A percentile compares a stretch with the other conserved stretches of the same genome.
These are phyloP conservation scores for Ceratosolen solmsi DNA, from an alignment of 1,140 invertebrate species.

Conservation along the genomic window DNA sequence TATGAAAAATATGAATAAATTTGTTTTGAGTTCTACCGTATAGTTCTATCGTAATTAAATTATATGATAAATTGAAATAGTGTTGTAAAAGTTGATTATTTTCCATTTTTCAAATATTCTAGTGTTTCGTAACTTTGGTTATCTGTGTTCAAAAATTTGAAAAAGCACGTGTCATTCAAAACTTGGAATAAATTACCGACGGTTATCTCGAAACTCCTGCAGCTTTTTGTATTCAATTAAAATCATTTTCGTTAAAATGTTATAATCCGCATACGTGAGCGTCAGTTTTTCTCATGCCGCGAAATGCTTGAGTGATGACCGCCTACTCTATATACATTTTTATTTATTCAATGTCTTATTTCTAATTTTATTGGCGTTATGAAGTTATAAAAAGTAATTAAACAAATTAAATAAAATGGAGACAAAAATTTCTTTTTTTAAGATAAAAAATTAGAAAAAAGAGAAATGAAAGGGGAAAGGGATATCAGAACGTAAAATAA, in stretches of 20 bases:
- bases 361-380: too few relatives aligned
- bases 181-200: background rate
- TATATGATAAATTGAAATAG: too few relatives aligned
- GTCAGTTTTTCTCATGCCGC: constrained; percentile 35
- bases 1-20: too few relatives aligned
- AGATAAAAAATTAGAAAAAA: too few relatives aligned
- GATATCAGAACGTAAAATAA: too few relatives aligned
- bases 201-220: constrained; percentile 22
- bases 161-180: constrained; percentile 43
- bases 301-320: constrained; percentile 53
- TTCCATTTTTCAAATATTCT: background rate
- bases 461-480: too few relatives aligned
- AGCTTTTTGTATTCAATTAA: constrained; percentile 36
- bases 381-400: too few relatives aligned
- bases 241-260: background rate
- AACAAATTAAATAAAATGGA: too few relatives aligned
- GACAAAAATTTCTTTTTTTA: too few relatives aligned
- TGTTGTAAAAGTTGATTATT: background rate
- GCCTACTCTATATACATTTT: constrained; percentile 37
- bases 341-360: too few relatives aligned
- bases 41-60: too few relatives aligned
- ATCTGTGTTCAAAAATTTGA: constrained; percentile 47
- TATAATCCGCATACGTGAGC: background rate
- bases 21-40: too few relatives aligned
- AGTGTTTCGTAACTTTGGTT: constrained; percentile 34